These are phyloP conservation scores for Pantelozetes paolii DNA, from an alignment of 2,888 invertebrate species.

Conservation along the genomic window DNA sequence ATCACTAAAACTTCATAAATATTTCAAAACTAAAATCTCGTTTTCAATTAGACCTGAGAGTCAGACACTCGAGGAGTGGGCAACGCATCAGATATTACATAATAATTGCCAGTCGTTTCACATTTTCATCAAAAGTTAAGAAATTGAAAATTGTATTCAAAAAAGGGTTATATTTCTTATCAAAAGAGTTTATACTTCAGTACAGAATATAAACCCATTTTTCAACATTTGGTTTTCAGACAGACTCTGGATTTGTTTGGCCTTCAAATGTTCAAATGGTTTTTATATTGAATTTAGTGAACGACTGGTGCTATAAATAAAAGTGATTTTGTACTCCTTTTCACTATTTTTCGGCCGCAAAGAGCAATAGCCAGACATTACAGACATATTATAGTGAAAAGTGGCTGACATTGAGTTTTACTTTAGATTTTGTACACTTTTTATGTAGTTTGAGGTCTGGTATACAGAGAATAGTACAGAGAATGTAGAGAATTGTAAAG, in stretches of 20 bases:
- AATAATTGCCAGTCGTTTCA: neutral
- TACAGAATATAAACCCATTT: no score
- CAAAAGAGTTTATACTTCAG: neutral
- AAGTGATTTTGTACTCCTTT: neutral
- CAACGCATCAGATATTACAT: neutral
- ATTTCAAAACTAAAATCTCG: neutral
- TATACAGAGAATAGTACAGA: neutral
- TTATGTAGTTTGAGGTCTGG: neutral
- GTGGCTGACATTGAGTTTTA: conserved; percentile 36
- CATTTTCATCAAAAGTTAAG: neutral
- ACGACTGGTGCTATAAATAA: conserved; percentile 4
- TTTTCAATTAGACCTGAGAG: neutral
- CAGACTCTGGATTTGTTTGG: conserved; percentile 11
- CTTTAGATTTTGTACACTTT: neutral
- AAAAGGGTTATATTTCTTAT: conserved; percentile 9
- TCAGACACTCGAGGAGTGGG: neutral
- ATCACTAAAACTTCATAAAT: no score
- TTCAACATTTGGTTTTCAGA: conserved; percentile 1
- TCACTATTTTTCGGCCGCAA: conserved; percentile 15
- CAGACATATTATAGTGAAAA: no score
- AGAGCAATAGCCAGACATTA: conserved; percentile 36
- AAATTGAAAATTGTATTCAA: neutral
- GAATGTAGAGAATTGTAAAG: neutral
- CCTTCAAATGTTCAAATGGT: neutral
- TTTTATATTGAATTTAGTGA: conserved; percentile 7